Evolutionary conservation across 2,888 invertebrate species (phyloP).

Genomic region (Lepidochrysops patricia): DNA sequence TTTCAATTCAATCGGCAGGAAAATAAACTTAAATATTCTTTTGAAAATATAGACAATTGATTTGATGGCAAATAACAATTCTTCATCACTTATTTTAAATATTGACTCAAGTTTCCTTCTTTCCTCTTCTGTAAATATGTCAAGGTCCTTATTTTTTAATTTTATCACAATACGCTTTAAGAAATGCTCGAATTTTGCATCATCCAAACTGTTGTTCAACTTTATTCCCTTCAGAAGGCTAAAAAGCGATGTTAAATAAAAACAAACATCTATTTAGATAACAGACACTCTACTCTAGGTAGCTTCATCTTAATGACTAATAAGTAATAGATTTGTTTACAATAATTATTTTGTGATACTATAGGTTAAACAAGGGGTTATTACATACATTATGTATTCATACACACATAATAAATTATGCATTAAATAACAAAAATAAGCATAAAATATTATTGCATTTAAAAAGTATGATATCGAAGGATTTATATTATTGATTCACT

Average conservation of each 20-base stretch:
- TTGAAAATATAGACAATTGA: slow-evolving; percentile 52
- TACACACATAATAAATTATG: too few species aligned
- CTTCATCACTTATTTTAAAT: slow-evolving; percentile 48
- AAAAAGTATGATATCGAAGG: not conserved
- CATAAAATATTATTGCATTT: not conserved
- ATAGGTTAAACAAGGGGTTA: too few species aligned
- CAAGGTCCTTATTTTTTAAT: slow-evolving; percentile 43
- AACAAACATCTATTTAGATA: too few species aligned
- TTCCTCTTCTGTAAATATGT: slow-evolving; percentile 58
- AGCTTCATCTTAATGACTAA: too few species aligned
- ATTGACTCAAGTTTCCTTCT: slow-evolving; percentile 49
- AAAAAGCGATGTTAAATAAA: too few species aligned
- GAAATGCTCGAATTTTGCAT: slow-evolving; percentile 57
- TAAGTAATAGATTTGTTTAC: too few species aligned
- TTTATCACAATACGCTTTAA: slow-evolving; percentile 50
- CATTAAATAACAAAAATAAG: too few species aligned
- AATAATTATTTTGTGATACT: too few species aligned
- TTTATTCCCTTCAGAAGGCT: slow-evolving; percentile 51
- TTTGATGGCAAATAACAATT: slow-evolving; percentile 46
- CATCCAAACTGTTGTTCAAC: slow-evolving; percentile 49
- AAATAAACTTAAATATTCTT: slow-evolving; percentile 53
- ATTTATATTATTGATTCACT: not conserved
- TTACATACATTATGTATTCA: too few species aligned
- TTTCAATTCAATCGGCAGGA: slow-evolving; percentile 58
- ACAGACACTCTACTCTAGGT: not conserved